Conservation (phyloP, 2,113 vertebrate genomes). For the Scomber japonicus region DNA sequence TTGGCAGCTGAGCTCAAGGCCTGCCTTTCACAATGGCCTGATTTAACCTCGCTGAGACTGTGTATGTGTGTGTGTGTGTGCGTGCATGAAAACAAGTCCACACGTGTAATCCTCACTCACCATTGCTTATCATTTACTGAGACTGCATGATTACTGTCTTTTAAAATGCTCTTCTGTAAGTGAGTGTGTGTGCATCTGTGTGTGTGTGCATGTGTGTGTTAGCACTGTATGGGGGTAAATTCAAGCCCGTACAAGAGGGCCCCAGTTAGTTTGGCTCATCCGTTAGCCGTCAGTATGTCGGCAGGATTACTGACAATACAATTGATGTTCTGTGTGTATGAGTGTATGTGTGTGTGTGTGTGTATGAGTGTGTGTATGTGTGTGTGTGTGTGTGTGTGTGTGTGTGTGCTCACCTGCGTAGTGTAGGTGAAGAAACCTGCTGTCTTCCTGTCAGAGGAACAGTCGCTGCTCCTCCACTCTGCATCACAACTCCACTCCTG, state of each 20-base stretch:
- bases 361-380: slow-evolving; percentile 13
- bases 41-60: slow-evolving; percentile 56
- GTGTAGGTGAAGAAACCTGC: slow-evolving; percentile 96
- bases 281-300: slow-evolving; percentile 23
- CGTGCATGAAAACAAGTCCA: slow-evolving; percentile 50
- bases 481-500: slow-evolving; percentile 86
- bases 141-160: slow-evolving; percentile 48
- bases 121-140: slow-evolving; percentile 51
- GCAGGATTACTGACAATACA: slow-evolving; percentile 13
- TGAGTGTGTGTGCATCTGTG: slow-evolving; percentile 14
- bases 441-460: slow-evolving; percentile 88
- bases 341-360: neutral
- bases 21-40: slow-evolving; percentile 69
- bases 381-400: neutral
- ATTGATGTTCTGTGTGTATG: neutral
- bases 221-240: slow-evolving; percentile 2
- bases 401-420: slow-evolving; percentile 89
- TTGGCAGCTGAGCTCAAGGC: slow-evolving; percentile 74
- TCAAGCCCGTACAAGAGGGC: slow-evolving; percentile 56
- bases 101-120: slow-evolving; percentile 66
- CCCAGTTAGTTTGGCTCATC: slow-evolving; percentile 39
- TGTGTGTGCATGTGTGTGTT: slow-evolving; percentile 15
- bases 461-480: slow-evolving; percentile 83
- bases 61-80: slow-evolving; percentile 27
- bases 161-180: slow-evolving; percentile 19